Evolutionary conservation across 2,113 vertebrate species (phyloP), one percentile per base, ranked within the genome.

Genomic region (Chitala chitala): DNA sequence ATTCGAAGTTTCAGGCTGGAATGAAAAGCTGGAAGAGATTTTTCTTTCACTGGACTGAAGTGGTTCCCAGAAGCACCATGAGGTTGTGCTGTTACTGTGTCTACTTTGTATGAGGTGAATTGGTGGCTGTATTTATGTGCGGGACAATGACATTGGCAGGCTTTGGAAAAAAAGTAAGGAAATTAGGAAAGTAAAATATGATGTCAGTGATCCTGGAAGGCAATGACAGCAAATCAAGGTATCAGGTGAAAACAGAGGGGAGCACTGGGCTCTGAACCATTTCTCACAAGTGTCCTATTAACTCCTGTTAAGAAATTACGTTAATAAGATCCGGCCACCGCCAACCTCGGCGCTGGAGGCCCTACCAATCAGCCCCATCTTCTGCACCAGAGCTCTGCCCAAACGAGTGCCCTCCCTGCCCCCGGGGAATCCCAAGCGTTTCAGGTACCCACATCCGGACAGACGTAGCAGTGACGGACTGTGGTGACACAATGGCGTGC

Each of bases 261-360:
- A 33, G 51, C n/a, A 44, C 8, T 13, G 61, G 40, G 65, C 42
- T 40, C n/a, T 68, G 17, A 64, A 64, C 48, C 58, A 26, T 76
- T 72, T 56, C 75, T 78, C 74, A 79, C 70, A 31, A 40, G 63
- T 80, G 51, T 79, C 55, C 76, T 75, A 68, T 76, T 74, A 66
- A 69, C 76, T 78, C 71, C 65, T 38, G 55, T 82, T 75, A 82
- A 82, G 81, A 80, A 80, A 79, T 78, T 71, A 76, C 75, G 75
- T 73, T 70, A 78, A 78, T 80, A 78, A 80, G 71, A 74, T 73
- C 64, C 75, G 78, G 78, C 68, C 75, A 40, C 77, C 77, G 6
- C 81, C 81, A 29, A 73, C 38, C 20, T 77, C 77, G n/a, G 81
- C 81, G 54, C 73, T 79, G 81, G 81, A 82, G 55, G 78, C 81